These are phyloP conservation scores for Brachynemurus nebulosus DNA, from an alignment of 2,888 invertebrate species.

Conservation along the genomic window DNA sequence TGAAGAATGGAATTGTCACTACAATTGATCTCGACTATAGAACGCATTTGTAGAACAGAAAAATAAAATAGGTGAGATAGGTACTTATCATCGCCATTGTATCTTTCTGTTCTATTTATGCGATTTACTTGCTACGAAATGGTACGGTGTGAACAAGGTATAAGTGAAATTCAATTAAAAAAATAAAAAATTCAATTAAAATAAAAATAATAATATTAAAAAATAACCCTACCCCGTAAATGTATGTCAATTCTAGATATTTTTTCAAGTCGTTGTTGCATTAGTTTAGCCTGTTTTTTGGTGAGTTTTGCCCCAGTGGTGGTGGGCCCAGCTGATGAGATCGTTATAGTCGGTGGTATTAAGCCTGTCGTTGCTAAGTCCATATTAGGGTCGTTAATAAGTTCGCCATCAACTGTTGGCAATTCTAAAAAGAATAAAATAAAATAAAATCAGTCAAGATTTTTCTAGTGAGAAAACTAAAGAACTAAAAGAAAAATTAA, in stretches of 20 bases:
- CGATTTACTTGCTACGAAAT: no score
- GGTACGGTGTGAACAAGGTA: no score
- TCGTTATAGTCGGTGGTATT: slow-evolving; percentile 29
- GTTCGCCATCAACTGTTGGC: slow-evolving; percentile 38
- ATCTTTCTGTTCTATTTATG: no score
- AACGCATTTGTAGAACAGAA: slow-evolving; percentile 7
- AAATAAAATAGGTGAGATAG: slow-evolving; percentile 11
- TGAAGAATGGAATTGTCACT: no score
- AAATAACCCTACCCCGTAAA: slow-evolving; percentile 57
- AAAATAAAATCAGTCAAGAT: slow-evolving; percentile 24
- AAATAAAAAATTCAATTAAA: neutral
- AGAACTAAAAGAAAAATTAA: slow-evolving; percentile 5
- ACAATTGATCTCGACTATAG: no score
- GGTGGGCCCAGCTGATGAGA: slow-evolving; percentile 35
- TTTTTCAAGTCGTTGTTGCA: slow-evolving; percentile 59
- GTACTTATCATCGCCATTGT: no score
- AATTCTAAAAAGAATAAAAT: slow-evolving; percentile 19
- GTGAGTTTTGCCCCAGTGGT: slow-evolving; percentile 35
- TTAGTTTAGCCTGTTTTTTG: slow-evolving; percentile 54
- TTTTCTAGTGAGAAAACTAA: no score
- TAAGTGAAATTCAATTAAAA: no score
- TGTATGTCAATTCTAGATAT: slow-evolving; percentile 69
- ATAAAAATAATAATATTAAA: slow-evolving; percentile 22
- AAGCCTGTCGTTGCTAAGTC: slow-evolving; percentile 38
- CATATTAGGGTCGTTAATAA: slow-evolving; percentile 41